A percentile compares a stretch with the other conserved stretches of the same genome.
These are phyloP conservation scores for Pteria penguin DNA, from an alignment of 2,888 invertebrate species.

Conservation along the genomic window DNA sequence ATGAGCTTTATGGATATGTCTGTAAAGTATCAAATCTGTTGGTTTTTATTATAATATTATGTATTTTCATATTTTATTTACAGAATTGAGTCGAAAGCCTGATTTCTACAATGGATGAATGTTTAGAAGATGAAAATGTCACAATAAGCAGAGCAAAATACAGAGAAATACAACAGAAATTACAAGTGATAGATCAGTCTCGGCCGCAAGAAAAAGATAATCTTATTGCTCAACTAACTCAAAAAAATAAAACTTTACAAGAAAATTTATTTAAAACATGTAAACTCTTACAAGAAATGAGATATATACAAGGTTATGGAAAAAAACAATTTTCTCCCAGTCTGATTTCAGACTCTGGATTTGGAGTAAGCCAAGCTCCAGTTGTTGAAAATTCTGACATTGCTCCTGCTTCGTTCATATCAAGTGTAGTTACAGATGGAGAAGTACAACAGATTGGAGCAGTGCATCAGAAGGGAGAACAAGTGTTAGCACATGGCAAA, in stretches of 20 bases:
- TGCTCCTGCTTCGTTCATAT: background rate
- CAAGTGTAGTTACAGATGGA: background rate
- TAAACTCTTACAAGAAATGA: conserved; percentile 23
- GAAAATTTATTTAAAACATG: background rate
- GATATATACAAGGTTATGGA: background rate
- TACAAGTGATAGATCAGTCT: background rate
- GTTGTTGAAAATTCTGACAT: background rate
- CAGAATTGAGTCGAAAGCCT: no score
- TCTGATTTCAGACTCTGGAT: background rate
- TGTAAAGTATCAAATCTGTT: no score
- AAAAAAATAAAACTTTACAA: background rate
- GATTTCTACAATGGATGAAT: no score
- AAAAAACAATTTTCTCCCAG: background rate
- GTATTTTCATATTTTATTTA: no score
- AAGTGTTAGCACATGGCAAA: no score
- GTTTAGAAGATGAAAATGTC: no score
- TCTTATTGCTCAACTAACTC: background rate
- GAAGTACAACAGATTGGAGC: background rate
- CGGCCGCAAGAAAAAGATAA: background rate
- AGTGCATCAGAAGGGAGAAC: no score
- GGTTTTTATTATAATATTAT: no score
- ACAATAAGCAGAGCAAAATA: background rate
- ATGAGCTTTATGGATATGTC: no score
- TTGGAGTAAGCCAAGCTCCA: background rate
- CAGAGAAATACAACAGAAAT: background rate